phyloP scores from a whole-genome alignment of 2,888 invertebrate genomes.

The Phalera bucephala region DNA sequence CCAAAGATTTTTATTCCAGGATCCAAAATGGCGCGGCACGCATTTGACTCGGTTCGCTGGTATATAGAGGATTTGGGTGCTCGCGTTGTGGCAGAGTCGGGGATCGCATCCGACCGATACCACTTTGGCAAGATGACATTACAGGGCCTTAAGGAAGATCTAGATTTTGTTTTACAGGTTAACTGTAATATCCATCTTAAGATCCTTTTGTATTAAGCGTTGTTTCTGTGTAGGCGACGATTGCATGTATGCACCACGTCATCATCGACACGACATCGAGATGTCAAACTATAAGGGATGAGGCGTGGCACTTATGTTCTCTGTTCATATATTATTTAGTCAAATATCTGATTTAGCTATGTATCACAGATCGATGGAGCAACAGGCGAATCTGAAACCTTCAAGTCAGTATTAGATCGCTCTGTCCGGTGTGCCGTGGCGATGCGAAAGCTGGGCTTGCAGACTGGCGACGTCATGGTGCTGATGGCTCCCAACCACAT shows the following conservation, averaged over 20 bases:
- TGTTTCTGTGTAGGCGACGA: too few species aligned
- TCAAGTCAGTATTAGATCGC: conserved; percentile 43
- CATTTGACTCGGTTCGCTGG: conserved; percentile 44
- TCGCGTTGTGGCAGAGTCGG: conserved; percentile 46
- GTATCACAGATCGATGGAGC: conserved; percentile 13
- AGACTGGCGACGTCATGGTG: not conserved
- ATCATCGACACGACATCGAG: too few species aligned
- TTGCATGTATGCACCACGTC: too few species aligned
- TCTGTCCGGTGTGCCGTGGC: conserved; percentile 36
- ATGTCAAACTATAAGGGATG: too few species aligned
- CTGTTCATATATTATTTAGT: too few species aligned
- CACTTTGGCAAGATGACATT: conserved; percentile 48
- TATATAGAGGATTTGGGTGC: conserved; percentile 46
- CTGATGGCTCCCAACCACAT: conserved; percentile 41
- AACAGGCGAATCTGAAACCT: conserved; percentile 32
- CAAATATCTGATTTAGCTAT: not conserved
- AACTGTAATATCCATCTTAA: not conserved
- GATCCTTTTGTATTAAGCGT: too few species aligned
- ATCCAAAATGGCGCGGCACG: conserved; percentile 8
- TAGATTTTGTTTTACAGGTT: conserved; percentile 29
- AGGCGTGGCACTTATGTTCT: too few species aligned
- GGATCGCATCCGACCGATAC: conserved; percentile 47
- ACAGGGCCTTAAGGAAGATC: conserved; percentile 30
- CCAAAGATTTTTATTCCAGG: too few species aligned
- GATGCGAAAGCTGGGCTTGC: not conserved